Base-by-base conservation (phyloP, 2,113 vertebrate species). In the Emydura subglobosa region DNA sequence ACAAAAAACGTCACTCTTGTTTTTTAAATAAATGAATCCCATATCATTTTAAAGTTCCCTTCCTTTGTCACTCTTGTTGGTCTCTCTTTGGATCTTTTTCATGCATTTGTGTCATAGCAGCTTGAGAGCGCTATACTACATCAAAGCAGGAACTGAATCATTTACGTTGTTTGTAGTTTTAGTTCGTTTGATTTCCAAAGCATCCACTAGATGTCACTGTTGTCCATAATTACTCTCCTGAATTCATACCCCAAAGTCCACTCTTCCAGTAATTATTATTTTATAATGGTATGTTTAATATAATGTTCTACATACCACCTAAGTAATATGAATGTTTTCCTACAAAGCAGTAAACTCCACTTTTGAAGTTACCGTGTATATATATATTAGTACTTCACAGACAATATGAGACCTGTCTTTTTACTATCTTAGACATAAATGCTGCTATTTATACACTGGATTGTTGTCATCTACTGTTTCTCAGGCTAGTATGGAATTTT, bases 191-290 rank as follows among this genome's bases (percentile, higher is more conserved):
- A 44, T 96, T 85, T 96, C 79, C 49, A 3, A 31, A 94, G 29
- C 93, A 79, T 83, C 98, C 98, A 93, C 98, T 97, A 98, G 98
- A 97, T 98, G 98, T 98, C 98, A 97, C 7, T 94, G 86, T 98
- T 98, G 96, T 80, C 93, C 90, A 95, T 96, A 96, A 92, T 93
- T 39, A 95, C 1, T 92, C 78, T 59, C 91, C 51, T 25, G 82
- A 14, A 57, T 93, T 78, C 82, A 17, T 47, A n/a, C n/a, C 44
- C 27, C 72, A 10, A 2, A 2, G 13, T 44, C n/a, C 85, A 3
- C 39, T 83, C 39, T 55, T 85, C 21, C 6, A 10, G 0, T 85
- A 72, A 29, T 39, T 82, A 29, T 27, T 24, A 59, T 82, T 88
- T 22, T 68, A 44, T 47, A 82, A 51, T 79, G 59, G 39, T 49